These are phyloP conservation scores for Solenopsis invicta DNA, from an alignment of 1,140 invertebrate species.

Conservation along the genomic window DNA sequence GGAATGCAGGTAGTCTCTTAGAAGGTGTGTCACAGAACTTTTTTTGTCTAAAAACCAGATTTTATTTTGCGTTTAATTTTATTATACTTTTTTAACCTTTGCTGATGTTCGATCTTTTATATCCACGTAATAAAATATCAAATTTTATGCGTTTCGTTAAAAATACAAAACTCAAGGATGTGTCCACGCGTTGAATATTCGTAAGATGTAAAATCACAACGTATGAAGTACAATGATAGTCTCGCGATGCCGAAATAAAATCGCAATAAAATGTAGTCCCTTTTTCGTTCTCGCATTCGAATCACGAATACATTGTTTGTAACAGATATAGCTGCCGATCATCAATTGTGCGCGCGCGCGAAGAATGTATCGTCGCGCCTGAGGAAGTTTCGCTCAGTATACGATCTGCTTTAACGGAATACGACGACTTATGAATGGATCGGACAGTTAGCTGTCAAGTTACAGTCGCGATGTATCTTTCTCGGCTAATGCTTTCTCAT, in stretches of 20 bases:
- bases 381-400: conserved; percentile 3
- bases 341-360: conserved; percentile 22
- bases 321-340: conserved; percentile 25
- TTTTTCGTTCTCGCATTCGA: not conserved
- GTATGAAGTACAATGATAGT: conserved; percentile 8
- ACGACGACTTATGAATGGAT: conserved; percentile 50
- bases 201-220: not conserved
- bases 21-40: too few relatives aligned
- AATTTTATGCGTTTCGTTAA: not conserved
- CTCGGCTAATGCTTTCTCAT: conserved; percentile 30
- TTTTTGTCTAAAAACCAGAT: too few relatives aligned
- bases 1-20: too few relatives aligned
- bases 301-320: conserved; percentile 17
- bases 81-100: not conserved
- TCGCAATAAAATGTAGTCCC: not conserved
- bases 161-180: not conserved
- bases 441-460: conserved; percentile 44
- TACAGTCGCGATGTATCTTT: conserved; percentile 19
- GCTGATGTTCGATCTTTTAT: not conserved
- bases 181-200: not conserved
- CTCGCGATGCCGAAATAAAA: conserved; percentile 28
- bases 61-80: not conserved
- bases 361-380: conserved; percentile 25
- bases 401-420: conserved; percentile 38
- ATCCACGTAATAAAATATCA: not conserved